Conservation (phyloP, 2,888 invertebrate genomes). For the Cerastis rubricosa region DNA sequence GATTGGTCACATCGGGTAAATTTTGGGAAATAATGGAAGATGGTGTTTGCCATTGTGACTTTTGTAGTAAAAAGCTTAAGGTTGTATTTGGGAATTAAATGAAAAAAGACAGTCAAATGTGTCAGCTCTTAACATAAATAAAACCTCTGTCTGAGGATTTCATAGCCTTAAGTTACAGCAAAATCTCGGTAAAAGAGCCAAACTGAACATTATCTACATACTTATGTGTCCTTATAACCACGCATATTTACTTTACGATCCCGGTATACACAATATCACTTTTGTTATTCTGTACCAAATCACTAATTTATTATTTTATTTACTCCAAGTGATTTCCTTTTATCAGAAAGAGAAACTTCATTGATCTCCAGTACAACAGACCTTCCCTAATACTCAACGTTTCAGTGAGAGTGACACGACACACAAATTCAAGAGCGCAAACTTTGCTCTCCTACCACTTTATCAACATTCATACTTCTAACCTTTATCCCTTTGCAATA, state of each 20-base stretch:
- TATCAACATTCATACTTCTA: conserved; percentile 25
- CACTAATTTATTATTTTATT: background rate
- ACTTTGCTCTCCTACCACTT: conserved; percentile 65
- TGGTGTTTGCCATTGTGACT: conserved; percentile 9
- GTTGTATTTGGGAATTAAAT: background rate
- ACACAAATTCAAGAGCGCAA: conserved; percentile 76
- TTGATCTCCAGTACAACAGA: conserved; percentile 48
- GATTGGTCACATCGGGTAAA: conserved; percentile 62
- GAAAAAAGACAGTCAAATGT: background rate
- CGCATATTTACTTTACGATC: background rate
- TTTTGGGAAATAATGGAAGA: conserved; percentile 51
- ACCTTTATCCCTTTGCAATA: conserved; percentile 53
- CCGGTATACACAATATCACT: background rate
- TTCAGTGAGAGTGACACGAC: conserved; percentile 71
- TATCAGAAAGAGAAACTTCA: conserved; percentile 4
- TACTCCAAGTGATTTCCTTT: background rate
- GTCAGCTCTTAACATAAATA: background rate
- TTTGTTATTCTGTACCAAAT: background rate
- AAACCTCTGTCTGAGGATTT: background rate
- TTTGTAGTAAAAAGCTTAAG: background rate
- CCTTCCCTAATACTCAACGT: conserved; percentile 69
- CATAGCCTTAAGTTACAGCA: background rate
- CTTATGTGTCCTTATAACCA: background rate
- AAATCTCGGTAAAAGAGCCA: background rate
- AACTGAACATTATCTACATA: background rate